Conservation (phyloP, 23 tunicate species). For the Styela plicata region DNA sequence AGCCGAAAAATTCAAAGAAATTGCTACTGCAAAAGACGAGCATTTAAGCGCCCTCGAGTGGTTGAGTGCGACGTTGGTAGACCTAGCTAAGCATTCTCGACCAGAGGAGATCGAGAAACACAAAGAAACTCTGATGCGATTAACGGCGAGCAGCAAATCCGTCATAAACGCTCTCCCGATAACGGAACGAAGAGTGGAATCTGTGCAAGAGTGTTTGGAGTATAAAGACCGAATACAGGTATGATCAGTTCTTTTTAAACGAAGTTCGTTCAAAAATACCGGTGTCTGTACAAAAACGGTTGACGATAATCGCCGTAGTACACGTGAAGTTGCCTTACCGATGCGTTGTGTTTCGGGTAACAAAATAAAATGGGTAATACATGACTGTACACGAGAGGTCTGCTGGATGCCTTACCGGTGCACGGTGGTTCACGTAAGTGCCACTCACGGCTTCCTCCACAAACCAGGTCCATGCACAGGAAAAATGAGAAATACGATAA, state of each 20-base stretch:
- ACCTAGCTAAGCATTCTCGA: conserved; percentile 38
- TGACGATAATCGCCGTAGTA: too few species aligned
- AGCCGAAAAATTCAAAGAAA: conserved; percentile 25
- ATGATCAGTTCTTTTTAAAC: neutral
- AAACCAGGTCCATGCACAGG: too few species aligned
- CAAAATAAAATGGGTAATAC: too few species aligned
- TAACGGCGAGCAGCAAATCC: conserved; percentile 55
- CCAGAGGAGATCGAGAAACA: conserved; percentile 33
- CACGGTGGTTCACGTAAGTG: too few species aligned
- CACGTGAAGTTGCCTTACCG: too few species aligned
- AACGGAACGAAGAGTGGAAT: conserved; percentile 57
- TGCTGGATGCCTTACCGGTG: too few species aligned
- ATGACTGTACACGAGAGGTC: too few species aligned
- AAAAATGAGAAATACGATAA: too few species aligned
- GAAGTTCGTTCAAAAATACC: too few species aligned
- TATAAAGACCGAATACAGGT: conserved; percentile 68
- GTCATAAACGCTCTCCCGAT: conserved; percentile 58
- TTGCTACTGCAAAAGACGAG: conserved; percentile 37
- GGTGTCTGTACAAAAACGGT: too few species aligned
- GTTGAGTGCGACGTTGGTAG: conserved; percentile 39
- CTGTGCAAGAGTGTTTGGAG: conserved; percentile 45
- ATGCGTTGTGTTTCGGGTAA: too few species aligned
- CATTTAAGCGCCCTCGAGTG: conserved; percentile 64
- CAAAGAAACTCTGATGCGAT: conserved; percentile 37
- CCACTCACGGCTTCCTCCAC: too few species aligned